Base-by-base conservation (phyloP, 1,140 invertebrate genomes). In the Stegodyphus dumicola region DNA sequence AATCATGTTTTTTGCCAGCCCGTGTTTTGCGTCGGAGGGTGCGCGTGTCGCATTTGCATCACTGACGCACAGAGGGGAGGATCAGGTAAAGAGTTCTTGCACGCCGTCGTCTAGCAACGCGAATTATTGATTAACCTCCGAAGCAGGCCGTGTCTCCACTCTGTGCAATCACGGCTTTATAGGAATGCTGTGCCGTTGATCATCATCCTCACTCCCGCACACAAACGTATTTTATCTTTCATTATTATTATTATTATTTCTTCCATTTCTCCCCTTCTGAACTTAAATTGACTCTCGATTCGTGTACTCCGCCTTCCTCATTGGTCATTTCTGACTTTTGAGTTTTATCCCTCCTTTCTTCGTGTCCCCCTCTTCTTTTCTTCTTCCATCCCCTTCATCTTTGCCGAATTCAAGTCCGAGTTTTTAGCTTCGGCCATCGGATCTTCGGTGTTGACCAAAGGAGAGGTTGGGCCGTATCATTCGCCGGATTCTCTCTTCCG, bases 271-370 rank as follows among this genome's bases (percentile, higher is more conserved):
- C 49, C 13, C 9, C 48, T 70, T 17, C 52, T 10, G 48, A 73
- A 49, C 81, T 85, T 70, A 76, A 85, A 85, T 85, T 85, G 81
- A 83, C 80, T 83, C 80, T 52, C 18, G 67, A 71, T 71, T 80
- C 67, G 17, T 33, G 33, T 33, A 33, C 33, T 33, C 49, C 77
- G 17, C 69, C 66, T 78, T 53, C 77, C 77, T 78, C 65, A 78
- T 78, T 69, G 77, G 77, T 69, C 65, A 69, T 66, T 78, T 77
- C 64, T 77, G n/a, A 71, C 33, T 71, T 71, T 33, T 33, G 33
- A 33, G 33, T 33, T 33, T 33, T 33, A 33, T 33, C 33, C 33
- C 33, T 33, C 33, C 33, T 33, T 67, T 33, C 15, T 10, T 60
- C 15, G 1, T 71, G 17, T 71, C 48, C 69, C 11, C 69, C 69